Evolutionary conservation across 2,113 vertebrate genomes (phyloP).

Genomic region (Chionis minor): DNA sequence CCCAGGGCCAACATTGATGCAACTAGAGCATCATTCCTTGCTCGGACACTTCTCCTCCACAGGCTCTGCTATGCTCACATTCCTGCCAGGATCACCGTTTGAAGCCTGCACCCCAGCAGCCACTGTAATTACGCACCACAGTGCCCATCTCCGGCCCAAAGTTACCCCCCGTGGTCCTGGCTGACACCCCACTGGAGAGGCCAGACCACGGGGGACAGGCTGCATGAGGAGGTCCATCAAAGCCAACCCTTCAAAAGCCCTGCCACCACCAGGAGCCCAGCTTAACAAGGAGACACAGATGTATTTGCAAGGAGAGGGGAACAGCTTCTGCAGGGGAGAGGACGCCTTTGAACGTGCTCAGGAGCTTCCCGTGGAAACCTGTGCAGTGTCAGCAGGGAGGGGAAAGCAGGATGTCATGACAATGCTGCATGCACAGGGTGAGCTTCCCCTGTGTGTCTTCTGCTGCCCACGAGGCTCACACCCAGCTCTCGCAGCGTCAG

Average conservation of each 20-base stretch:
- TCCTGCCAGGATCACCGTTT: not conserved
- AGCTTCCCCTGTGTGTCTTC: not conserved
- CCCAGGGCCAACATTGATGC: fast-evolving
- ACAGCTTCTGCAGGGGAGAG: not conserved
- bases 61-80: not conserved
- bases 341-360: not conserved
- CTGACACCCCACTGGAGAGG: not conserved
- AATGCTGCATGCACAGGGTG: not conserved
- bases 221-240: not conserved
- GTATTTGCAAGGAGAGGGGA: not conserved
- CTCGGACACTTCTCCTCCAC: not conserved
- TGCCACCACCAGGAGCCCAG: not conserved
- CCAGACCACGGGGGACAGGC: not conserved
- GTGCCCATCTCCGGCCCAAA: not conserved
- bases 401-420: fast-evolving
- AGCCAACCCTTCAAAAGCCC: constrained; percentile 2
- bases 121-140: not conserved
- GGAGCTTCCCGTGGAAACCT: not conserved
- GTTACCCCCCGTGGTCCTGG: not conserved
- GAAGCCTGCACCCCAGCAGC: constrained; percentile 8
- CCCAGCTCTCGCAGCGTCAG: not conserved
- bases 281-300: not conserved
- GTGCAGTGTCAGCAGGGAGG: not conserved
- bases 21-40: fast-evolving
- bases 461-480: not conserved